Evolutionary conservation across 2,797 vertebrate genomes (phyloP).

Genomic region (Pelochelys cantorii): DNA sequence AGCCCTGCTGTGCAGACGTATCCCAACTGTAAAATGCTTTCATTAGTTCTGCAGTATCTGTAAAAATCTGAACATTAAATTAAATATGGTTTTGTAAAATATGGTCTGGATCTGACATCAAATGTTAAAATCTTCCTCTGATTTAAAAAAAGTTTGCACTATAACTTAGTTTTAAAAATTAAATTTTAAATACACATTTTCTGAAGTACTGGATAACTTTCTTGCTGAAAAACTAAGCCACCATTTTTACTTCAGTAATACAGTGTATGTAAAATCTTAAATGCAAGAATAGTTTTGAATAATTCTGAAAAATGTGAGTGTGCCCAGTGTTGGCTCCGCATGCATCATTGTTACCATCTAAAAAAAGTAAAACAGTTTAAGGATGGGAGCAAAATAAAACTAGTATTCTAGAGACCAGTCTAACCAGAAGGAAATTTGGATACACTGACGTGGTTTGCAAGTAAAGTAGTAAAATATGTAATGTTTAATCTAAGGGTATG

Average conservation of each 20-base stretch:
- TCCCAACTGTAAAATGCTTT: background rate
- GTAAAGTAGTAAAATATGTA: background rate
- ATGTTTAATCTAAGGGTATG: background rate
- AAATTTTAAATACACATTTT: background rate
- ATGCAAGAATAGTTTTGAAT: background rate
- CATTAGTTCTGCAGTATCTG: background rate
- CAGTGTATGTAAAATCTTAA: background rate
- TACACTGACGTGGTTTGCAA: background rate
- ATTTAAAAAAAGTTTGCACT: background rate
- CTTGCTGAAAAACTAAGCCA: background rate
- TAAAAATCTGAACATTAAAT: slow-evolving; percentile 9
- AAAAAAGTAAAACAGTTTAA: background rate
- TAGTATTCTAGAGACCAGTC: background rate
- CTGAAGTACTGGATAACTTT: background rate
- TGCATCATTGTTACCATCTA: background rate
- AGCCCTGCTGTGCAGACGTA: no score
- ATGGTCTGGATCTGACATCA: background rate
- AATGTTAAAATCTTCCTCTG: background rate
- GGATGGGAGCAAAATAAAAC: background rate
- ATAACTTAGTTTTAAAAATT: background rate
- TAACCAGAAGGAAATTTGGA: background rate
- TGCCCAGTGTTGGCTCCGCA: background rate
- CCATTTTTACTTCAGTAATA: background rate
- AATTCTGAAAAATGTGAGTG: background rate
- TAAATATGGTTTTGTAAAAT: background rate